These are phyloP conservation scores for Azemiops feae DNA, from an alignment of 2,113 vertebrate genomes.

Conservation along the genomic window DNA sequence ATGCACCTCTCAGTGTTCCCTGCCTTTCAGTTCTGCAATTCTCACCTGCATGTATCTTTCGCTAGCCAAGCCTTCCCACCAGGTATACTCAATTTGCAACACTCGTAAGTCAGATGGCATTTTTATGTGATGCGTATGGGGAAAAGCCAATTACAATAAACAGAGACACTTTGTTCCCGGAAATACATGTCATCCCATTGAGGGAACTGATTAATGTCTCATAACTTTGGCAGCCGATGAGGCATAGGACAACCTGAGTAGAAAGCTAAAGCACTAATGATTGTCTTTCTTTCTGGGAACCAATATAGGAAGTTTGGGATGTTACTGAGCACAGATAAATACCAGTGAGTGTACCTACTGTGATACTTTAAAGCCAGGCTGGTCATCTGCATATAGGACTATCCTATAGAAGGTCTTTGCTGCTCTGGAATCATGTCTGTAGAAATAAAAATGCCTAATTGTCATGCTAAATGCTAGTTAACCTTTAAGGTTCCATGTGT, in stretches of 20 bases:
- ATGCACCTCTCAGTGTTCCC: background rate
- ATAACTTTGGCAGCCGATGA: slow-evolving; percentile 21
- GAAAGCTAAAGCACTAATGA: slow-evolving; percentile 16
- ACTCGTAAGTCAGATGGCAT: background rate
- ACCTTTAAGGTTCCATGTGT: background rate
- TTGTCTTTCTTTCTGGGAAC: slow-evolving; percentile 6
- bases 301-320: slow-evolving; percentile 9
- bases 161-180: slow-evolving; percentile 16
- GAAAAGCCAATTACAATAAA: slow-evolving; percentile 6
- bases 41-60: background rate
- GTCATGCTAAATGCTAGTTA: background rate
- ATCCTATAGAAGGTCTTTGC: background rate
- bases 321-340: background rate
- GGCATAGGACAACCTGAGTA: slow-evolving; percentile 15
- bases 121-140: slow-evolving; percentile 5
- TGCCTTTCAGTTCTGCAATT: background rate
- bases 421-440: background rate
- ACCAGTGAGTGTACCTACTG: background rate
- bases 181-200: slow-evolving; percentile 8
- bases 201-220: slow-evolving; percentile 26
- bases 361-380: background rate
- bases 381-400: background rate
- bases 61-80: background rate
- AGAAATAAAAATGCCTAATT: background rate
- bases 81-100: slow-evolving; percentile 8